Evolutionary conservation across 2,888 invertebrate genomes (phyloP), one percentile per base, ranked within the genome.

Genomic region (Spisula subtruncata): DNA sequence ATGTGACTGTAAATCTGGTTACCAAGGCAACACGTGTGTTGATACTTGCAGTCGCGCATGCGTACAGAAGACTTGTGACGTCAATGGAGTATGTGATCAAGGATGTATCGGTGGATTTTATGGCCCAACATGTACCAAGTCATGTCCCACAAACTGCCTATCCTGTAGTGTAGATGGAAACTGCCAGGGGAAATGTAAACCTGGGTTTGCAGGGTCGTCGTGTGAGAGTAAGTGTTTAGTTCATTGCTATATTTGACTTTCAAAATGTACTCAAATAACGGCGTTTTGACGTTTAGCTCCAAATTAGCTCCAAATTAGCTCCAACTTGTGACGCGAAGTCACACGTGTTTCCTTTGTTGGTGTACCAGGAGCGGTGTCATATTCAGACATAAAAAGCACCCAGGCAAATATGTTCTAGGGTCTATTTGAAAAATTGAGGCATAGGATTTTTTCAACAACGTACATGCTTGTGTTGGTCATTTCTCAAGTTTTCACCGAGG

Each of bases 31-130:
- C 10, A 25, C 14, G 5, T 89, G 89, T n/a, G 71, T 14, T 35
- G 29, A 12, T 41, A 1, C n/a, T 0, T 85, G 85, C 48, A 51
- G 35, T 12, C 12, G 5, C 35, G 46, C 20, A 2, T 82, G 87
- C 41, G 20, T 51, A n/a, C 14, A 46, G 51, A 48, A 35, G 25
- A 41, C 54, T 14, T 87, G 87, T 66, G 18, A 41, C 16, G 25
- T 41, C 0, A 41, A 41, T 18, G 90, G 90, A 8, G 32, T 32
- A 0, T 90, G 90, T 83, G 54, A 35, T 14, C 35, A 1, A 25
- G 89, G 88, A 25, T 91, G 91, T 80, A 29, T 66, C 4, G 5
- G 32, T 20, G 89, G 91, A 12, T 90, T 29, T 81, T 75, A 88
- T 81, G 88, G 89, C 6, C 25, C 66, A 4, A 29, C 46, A n/a